Conservation (phyloP, 2,888 invertebrate genomes). For the Scrobipalpa atriplicella region DNA sequence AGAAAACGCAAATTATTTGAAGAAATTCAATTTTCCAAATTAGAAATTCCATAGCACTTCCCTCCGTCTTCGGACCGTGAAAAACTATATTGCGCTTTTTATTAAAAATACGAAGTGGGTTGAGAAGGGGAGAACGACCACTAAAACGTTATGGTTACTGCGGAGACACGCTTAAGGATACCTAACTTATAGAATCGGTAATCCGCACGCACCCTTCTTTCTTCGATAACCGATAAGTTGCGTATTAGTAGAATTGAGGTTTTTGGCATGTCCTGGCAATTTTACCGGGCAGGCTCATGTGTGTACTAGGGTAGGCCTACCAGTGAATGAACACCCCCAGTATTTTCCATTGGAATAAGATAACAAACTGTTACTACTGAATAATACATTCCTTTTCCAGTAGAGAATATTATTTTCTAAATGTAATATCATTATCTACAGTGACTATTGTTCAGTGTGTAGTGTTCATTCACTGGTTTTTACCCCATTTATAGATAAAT, state of each 20-base stretch:
- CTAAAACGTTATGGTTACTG: slow-evolving; percentile 79
- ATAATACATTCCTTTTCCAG: too few relatives aligned
- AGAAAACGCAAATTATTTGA: slow-evolving; percentile 39
- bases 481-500: too few relatives aligned
- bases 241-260: slow-evolving; percentile 57
- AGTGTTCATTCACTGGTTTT: too few relatives aligned
- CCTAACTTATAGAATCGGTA: slow-evolving; percentile 78
- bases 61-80: slow-evolving; percentile 54
- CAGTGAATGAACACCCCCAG: too few relatives aligned
- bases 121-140: slow-evolving; percentile 75
- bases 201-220: slow-evolving; percentile 58
- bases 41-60: slow-evolving; percentile 62
- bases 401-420: too few relatives aligned
- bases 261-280: slow-evolving; percentile 31
- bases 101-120: slow-evolving; percentile 76
- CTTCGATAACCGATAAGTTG: slow-evolving; percentile 56
- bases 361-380: too few relatives aligned
- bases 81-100: slow-evolving; percentile 76
- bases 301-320: too few relatives aligned
- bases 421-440: too few relatives aligned
- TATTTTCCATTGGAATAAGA: too few relatives aligned
- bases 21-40: slow-evolving; percentile 64
- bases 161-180: slow-evolving; percentile 75
- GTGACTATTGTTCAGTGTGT: too few relatives aligned
- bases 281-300: too few relatives aligned